These are phyloP conservation scores for Danio rerio DNA, from an alignment of 2,113 vertebrate genomes.

Conservation along the genomic window DNA sequence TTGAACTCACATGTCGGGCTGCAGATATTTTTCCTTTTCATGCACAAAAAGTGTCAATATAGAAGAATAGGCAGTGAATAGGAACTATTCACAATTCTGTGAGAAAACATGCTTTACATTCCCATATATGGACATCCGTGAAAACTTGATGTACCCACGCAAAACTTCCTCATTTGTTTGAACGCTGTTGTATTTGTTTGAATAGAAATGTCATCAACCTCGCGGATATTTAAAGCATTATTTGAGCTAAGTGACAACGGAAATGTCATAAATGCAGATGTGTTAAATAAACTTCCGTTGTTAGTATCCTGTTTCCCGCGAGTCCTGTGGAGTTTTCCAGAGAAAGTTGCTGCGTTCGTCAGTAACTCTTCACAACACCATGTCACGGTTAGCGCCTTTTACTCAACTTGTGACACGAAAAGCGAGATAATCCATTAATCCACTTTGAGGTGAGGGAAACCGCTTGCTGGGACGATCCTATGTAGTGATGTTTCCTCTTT, in stretches of 20 bases:
- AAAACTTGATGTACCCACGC: background rate
- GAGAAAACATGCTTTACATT: background rate
- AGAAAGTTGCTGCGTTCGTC: background rate
- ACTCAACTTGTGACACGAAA: background rate
- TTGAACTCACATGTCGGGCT: slow-evolving; percentile 14
- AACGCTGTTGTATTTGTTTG: background rate
- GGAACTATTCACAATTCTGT: background rate
- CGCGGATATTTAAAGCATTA: background rate
- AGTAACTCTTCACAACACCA: background rate
- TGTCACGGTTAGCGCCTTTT: background rate
- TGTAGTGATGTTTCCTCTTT: background rate
- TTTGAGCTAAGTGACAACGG: too few relatives aligned
- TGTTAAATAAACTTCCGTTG: slow-evolving; percentile 7
- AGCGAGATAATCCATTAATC: slow-evolving; percentile 39
- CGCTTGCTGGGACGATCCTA: background rate
- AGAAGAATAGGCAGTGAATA: background rate
- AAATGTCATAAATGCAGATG: background rate
- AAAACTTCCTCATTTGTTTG: slow-evolving; percentile 6
- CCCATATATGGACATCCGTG: background rate
- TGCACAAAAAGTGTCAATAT: background rate
- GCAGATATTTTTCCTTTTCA: background rate
- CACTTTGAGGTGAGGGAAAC: slow-evolving; percentile 25
- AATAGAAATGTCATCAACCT: background rate
- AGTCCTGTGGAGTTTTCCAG: background rate
- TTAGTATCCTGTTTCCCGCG: background rate